Evolutionary conservation across 2,113 vertebrate species (phyloP).

Genomic region (Lycocorax pyrrhopterus): DNA sequence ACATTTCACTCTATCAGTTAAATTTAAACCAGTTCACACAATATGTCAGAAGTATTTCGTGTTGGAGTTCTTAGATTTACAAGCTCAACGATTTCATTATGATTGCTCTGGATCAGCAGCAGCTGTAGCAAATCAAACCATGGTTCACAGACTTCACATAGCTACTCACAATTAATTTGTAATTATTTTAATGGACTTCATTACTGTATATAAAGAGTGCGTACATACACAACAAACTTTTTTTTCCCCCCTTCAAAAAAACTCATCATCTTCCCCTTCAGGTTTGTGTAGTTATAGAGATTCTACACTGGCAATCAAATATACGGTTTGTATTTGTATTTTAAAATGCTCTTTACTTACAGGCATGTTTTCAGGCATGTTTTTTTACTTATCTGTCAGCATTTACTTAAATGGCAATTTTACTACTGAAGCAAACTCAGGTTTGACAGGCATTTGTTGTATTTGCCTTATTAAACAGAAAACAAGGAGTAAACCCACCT

Average conservation of each 20-base stretch:
- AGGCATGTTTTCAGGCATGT: not conserved
- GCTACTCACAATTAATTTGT: not conserved
- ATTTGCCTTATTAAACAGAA: slow-evolving; percentile 60
- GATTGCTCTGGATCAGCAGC: not conserved
- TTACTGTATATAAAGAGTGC: not conserved
- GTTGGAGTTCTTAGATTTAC: not conserved
- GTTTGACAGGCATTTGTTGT: slow-evolving; percentile 33
- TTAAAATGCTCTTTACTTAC: not conserved
- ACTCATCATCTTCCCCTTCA: not conserved
- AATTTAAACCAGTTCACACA: slow-evolving; percentile 9
- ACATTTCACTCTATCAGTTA: slow-evolving; percentile 55
- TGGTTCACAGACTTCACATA: not conserved
- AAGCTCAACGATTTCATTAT: not conserved
- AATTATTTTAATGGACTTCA: not conserved
- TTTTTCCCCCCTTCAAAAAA: not conserved
- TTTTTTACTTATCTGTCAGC: slow-evolving; percentile 9
- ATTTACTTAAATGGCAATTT: slow-evolving; percentile 31
- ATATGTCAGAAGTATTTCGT: slow-evolving; percentile 14
- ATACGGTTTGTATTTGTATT: not conserved
- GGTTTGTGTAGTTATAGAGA: not conserved
- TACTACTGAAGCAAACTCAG: slow-evolving; percentile 28
- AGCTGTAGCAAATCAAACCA: not conserved
- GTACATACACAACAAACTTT: not conserved
- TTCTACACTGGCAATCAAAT: not conserved
- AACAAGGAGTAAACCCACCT: not conserved